Evolutionary conservation across 2,888 invertebrate genomes (phyloP).

Genomic region (Choreutis nemorana): DNA sequence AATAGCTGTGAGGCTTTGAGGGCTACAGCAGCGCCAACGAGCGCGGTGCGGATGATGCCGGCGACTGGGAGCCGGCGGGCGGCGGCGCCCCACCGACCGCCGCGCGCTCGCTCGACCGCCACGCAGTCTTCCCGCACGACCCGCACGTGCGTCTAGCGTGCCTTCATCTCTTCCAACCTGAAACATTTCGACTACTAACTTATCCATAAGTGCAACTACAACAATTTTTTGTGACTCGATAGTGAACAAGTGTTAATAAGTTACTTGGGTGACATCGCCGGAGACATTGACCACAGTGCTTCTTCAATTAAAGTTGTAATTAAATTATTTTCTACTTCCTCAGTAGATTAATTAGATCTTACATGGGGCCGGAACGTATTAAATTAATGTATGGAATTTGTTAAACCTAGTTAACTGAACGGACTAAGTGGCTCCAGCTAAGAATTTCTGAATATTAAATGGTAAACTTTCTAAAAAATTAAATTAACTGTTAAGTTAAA

Average conservation of each 20-base stretch:
- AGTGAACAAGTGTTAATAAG: constrained; percentile 8
- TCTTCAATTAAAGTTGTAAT: constrained; percentile 47
- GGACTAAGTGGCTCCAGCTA: neutral
- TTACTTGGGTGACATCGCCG: constrained; percentile 17
- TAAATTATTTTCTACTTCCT: constrained; percentile 52
- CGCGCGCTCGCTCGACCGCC: constrained; percentile 45
- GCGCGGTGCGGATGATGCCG: constrained; percentile 18
- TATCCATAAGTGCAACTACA: constrained; percentile 1
- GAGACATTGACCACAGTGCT: constrained; percentile 41
- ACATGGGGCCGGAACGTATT: constrained; percentile 48
- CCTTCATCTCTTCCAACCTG: constrained; percentile 17
- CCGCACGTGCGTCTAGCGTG: constrained; percentile 59
- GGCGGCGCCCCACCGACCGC: constrained; percentile 30
- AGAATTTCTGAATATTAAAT: constrained; percentile 39
- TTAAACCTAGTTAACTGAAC: constrained; percentile 19
- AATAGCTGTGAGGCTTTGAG: constrained; percentile 25
- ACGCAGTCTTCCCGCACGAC: constrained; percentile 66
- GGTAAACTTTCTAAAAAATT: constrained; percentile 28
- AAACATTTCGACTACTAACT: constrained; percentile 11
- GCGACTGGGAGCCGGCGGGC: constrained; percentile 5
- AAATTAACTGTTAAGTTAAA: too few relatives aligned
- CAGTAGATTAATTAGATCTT: constrained; percentile 51
- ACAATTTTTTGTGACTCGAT: neutral
- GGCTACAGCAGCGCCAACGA: constrained; percentile 22
- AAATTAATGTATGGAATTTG: constrained; percentile 46